phyloP scores from a whole-genome alignment of 1,140 invertebrate species.

The Calephelis nemesis region DNA sequence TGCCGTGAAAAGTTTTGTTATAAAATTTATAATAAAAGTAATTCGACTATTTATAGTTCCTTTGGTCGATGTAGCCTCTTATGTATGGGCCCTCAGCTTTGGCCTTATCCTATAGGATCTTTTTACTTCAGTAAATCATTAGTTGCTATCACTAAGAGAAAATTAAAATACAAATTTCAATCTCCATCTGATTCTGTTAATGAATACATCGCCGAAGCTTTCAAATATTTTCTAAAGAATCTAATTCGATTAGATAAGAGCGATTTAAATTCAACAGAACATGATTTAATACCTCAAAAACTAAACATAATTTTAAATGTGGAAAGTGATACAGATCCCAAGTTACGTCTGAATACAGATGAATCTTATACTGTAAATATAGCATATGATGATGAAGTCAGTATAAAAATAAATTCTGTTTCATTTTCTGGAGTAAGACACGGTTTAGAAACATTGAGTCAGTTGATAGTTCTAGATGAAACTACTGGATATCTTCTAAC shows the following conservation, averaged over 20 bases:
- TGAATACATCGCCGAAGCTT: slow-evolving; percentile 52
- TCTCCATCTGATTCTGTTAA: slow-evolving; percentile 54
- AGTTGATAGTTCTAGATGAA: slow-evolving; percentile 86
- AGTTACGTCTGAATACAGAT: slow-evolving; percentile 83
- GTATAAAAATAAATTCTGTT: slow-evolving; percentile 81
- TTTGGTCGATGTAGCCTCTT: slow-evolving; percentile 71
- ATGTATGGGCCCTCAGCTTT: slow-evolving; percentile 77
- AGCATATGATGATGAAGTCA: slow-evolving; percentile 69
- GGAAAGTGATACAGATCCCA: slow-evolving; percentile 71
- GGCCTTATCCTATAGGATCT: slow-evolving; percentile 79
- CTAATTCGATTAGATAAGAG: slow-evolving; percentile 44
- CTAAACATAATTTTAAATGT: slow-evolving; percentile 75
- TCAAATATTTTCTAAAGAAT: slow-evolving; percentile 51
- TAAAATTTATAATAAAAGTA: slow-evolving; percentile 36
- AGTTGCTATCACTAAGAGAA: slow-evolving; percentile 51
- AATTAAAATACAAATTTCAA: slow-evolving; percentile 70
- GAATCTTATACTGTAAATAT: slow-evolving; percentile 85
- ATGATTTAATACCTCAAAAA: slow-evolving; percentile 44
- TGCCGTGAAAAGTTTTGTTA: slow-evolving; percentile 48
- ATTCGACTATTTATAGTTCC: slow-evolving; percentile 34
- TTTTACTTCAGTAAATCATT: slow-evolving; percentile 67
- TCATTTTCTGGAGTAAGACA: slow-evolving; percentile 89
- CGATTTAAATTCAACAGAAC: slow-evolving; percentile 28
- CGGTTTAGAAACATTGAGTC: slow-evolving; percentile 87
- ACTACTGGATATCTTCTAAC: slow-evolving; percentile 80